Evolutionary conservation across 2,797 vertebrate genomes (phyloP), one percentile per base, ranked within the genome.

Genomic region (Dipus sagitta): DNA sequence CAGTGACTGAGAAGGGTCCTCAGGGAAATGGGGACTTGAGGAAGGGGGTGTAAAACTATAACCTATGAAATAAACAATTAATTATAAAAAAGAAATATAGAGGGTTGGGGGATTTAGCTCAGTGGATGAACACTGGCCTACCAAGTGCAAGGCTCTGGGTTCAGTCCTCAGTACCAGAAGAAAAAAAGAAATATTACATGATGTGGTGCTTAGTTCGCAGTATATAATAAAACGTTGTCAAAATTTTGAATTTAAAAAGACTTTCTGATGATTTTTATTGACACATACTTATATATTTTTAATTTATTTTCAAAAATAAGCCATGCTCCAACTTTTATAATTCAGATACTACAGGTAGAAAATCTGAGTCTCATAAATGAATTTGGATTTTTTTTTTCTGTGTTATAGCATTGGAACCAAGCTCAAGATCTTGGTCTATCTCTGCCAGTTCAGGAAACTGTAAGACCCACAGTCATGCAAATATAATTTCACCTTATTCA

Each of bases 161-260:
- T 47, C 47, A 7, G 47, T 47, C 47, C 47, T 47, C 47, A 47
- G 47, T 11, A 9, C 47, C 47, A 47, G 47, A 11, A 47, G 38
- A 47, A 47, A 47, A 47, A 47, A 47, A 10, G 47, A 47, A 9
- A 47, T 47, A 47, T 47, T 9, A 47, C 8, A 47, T 47, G 47
- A 47, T 47, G 47, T 47, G 11, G 11, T 42, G 24, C 26, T 21
- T 42, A 52, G 62, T 67, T 28, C 7, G 72, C 12, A 67, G 24
- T 78, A 90, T 65, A 74, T 64, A 58, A 79, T 91, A 60, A 70
- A 88, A 81, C 17, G 20, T 68, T 65, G 88, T 20, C 47, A 77
- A 68, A 20, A 64, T 18, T 72, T n/a, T 52, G 34, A 85, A 67
- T 81, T 88, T 67, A 72, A 30, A 77, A 93, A 90, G 34, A 1